Percentiles rank a stretch among this genome's conserved stretches.
These are phyloP conservation scores for Andrena minutula DNA, from an alignment of 2,888 invertebrate genomes.

Conservation along the genomic window DNA sequence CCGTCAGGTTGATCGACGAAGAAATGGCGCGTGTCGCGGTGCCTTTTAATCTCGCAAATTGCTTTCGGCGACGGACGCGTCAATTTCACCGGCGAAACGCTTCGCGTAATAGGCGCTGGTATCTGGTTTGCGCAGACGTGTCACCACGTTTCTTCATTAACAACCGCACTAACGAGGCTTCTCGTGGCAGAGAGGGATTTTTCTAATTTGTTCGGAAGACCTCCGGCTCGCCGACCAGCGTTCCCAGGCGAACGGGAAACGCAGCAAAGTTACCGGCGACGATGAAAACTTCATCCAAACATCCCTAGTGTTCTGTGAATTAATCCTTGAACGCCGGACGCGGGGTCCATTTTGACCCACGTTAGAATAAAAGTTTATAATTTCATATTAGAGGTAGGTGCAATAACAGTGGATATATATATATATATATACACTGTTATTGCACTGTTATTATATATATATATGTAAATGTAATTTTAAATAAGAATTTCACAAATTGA, in stretches of 20 bases:
- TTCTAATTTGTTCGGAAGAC: constrained; percentile 19
- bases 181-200: constrained; percentile 18
- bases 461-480: too few relatives aligned
- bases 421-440: too few relatives aligned
- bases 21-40: constrained; percentile 13
- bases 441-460: too few relatives aligned
- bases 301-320: too few relatives aligned
- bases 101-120: constrained; percentile 23
- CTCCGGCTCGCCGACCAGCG: background rate
- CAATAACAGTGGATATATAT: too few relatives aligned
- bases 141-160: constrained; percentile 45
- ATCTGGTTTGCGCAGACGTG: constrained; percentile 9
- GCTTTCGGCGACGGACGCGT: constrained; percentile 27
- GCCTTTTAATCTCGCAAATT: constrained; percentile 69
- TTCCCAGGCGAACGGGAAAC: background rate
- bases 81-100: constrained; percentile 26
- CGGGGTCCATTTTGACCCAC: background rate
- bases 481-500: too few relatives aligned
- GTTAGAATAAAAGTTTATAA: background rate
- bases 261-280: background rate
- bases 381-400: too few relatives aligned
- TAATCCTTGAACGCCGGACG: too few relatives aligned
- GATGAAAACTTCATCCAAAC: too few relatives aligned
- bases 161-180: constrained; percentile 24
- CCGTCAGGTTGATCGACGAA: constrained; percentile 14